A percentile compares a stretch with the other conserved stretches of the same genome.
Evolutionary conservation across 2,113 vertebrate genomes (phyloP).

Genomic region (Alethe castanea): DNA sequence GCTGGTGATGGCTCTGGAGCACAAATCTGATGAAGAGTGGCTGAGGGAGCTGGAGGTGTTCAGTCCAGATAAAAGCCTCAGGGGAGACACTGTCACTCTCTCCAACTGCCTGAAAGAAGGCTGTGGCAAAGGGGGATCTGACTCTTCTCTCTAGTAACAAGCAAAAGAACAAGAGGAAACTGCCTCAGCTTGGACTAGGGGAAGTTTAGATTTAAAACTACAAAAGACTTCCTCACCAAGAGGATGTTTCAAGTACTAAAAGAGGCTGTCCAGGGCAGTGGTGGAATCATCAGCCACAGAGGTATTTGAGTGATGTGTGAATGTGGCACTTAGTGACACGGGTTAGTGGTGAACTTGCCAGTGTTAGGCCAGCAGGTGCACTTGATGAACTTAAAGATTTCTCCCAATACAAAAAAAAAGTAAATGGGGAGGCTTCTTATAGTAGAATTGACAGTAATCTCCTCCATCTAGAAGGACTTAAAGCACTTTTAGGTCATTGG

Average conservation of each 20-base stretch:
- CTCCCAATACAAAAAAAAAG: not conserved
- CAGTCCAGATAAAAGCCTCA: not conserved
- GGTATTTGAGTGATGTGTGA: not conserved
- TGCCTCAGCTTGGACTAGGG: not conserved
- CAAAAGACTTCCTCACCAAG: not conserved
- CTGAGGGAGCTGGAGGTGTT: not conserved
- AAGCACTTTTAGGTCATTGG: not conserved
- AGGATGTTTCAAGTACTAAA: not conserved
- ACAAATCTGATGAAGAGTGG: not conserved
- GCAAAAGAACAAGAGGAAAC: not conserved
- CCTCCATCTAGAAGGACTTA: not conserved
- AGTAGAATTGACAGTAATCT: not conserved
- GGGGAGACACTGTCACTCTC: not conserved
- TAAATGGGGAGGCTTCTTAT: not conserved
- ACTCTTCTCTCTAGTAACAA: not conserved
- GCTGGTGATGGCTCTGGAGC: too few relatives aligned
- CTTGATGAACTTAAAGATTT: not conserved
- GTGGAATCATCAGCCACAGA: not conserved
- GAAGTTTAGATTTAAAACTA: not conserved
- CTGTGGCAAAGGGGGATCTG: not conserved
- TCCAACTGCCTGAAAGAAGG: not conserved
- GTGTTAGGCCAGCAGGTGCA: not conserved
- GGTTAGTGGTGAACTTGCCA: not conserved
- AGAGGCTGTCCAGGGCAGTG: not conserved
- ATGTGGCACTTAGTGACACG: not conserved